These are phyloP conservation scores for Ranitomeya variabilis DNA, from an alignment of 2,113 vertebrate species.

Conservation along the genomic window DNA sequence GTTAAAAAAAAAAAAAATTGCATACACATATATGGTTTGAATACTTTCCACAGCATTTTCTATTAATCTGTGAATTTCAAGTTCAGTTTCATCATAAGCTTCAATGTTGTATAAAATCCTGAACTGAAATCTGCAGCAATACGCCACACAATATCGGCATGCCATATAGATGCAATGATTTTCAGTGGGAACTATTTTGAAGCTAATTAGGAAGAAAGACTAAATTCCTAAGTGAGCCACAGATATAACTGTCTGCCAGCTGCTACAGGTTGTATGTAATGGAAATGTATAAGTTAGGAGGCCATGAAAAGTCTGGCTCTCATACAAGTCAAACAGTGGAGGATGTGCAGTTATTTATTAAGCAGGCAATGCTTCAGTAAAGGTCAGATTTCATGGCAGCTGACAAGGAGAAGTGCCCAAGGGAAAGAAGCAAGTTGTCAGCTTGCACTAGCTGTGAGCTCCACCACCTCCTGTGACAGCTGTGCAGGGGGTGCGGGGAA, in stretches of 20 bases:
- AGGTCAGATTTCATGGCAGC: conserved; percentile 50
- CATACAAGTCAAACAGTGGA: conserved; percentile 36
- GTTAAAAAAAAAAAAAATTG: too few species aligned
- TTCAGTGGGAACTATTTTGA: not conserved
- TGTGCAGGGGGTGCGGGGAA: not conserved
- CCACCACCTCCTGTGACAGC: conserved; percentile 25
- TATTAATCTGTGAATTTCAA: too few species aligned
- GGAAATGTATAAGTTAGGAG: not conserved
- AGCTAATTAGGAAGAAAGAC: not conserved
- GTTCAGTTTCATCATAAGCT: too few species aligned
- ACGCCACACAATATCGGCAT: too few species aligned
- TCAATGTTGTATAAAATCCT: too few species aligned
- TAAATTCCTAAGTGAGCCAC: not conserved
- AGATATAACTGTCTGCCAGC: not conserved
- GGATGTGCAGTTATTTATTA: conserved; percentile 47
- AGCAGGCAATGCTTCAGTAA: conserved; percentile 30
- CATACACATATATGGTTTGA: too few species aligned
- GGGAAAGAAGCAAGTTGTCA: conserved; percentile 36
- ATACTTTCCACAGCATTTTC: too few species aligned
- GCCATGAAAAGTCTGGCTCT: conserved; percentile 17
- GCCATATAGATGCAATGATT: too few species aligned
- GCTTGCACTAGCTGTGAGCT: conserved; percentile 8
- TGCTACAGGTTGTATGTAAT: not conserved
- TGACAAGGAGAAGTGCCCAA: conserved; percentile 43
- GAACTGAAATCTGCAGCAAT: too few species aligned